These are phyloP conservation scores for Catharus bicknelli DNA, from an alignment of 2,113 vertebrate genomes.

Conservation along the genomic window DNA sequence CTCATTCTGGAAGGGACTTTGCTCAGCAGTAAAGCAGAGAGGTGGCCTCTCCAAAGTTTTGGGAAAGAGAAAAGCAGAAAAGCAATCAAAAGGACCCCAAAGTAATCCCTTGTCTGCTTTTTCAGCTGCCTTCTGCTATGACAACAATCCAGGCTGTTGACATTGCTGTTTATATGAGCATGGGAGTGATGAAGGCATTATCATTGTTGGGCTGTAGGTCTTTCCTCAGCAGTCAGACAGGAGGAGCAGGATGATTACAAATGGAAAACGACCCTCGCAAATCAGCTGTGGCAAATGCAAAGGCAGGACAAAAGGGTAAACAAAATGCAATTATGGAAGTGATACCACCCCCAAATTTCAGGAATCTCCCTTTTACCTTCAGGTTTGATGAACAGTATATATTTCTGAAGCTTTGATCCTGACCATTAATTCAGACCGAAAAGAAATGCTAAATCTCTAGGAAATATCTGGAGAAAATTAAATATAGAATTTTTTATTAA, in stretches of 20 bases:
- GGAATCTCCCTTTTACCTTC: not conserved
- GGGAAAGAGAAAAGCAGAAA: not conserved
- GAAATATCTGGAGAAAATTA: not conserved
- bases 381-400: not conserved
- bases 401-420: not conserved
- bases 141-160: slow-evolving; percentile 45
- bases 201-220: slow-evolving; percentile 62
- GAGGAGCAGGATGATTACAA: slow-evolving; percentile 72
- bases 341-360: not conserved
- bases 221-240: slow-evolving; percentile 75
- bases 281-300: slow-evolving; percentile 50
- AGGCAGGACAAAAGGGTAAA: slow-evolving; percentile 53
- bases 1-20: not conserved
- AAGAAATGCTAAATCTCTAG: not conserved
- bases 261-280: slow-evolving; percentile 54
- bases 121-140: slow-evolving; percentile 1
- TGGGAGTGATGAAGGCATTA: slow-evolving; percentile 61
- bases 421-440: slow-evolving; percentile 3
- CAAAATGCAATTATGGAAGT: slow-evolving; percentile 37
- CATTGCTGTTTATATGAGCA: slow-evolving; percentile 15
- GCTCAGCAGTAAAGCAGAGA: not conserved
- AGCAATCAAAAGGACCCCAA: not conserved
- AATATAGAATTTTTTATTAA: not conserved
- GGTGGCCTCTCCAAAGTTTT: not conserved
- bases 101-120: slow-evolving; percentile 3